These are phyloP conservation scores for Kryptopterus vitreolus DNA, from an alignment of 2,797 vertebrate species.

Conservation along the genomic window DNA sequence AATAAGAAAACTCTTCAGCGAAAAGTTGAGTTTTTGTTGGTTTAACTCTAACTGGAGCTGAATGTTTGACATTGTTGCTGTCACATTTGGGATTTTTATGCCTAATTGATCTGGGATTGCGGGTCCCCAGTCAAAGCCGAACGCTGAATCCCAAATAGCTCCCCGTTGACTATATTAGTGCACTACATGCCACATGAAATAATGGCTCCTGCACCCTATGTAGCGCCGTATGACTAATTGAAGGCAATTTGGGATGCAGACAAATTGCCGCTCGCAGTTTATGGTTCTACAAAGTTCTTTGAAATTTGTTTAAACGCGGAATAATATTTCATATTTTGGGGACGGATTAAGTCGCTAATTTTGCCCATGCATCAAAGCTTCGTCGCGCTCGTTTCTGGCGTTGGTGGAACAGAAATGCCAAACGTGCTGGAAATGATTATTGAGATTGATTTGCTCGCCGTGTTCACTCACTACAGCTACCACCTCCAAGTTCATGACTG, in stretches of 20 bases:
- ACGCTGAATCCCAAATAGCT: neutral
- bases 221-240: conserved; percentile 25
- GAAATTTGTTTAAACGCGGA: neutral
- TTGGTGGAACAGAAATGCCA: conserved; percentile 8
- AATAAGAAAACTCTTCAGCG: neutral
- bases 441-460: conserved; percentile 7
- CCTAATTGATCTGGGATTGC: conserved; percentile 25
- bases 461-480: neutral
- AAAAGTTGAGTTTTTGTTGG: neutral
- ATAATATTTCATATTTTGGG: conserved; percentile 13
- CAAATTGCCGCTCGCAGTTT: conserved; percentile 10
- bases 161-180: neutral
- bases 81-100: neutral
- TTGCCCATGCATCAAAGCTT: neutral
- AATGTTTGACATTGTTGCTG: neutral
- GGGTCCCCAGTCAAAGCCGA: neutral
- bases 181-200: conserved; percentile 5
- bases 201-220: conserved; percentile 14
- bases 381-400: neutral
- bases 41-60: neutral
- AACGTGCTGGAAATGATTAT: conserved; percentile 5
- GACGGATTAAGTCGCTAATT: neutral
- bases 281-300: neutral
- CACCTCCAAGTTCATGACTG: conserved; percentile 18
- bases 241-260: neutral